A percentile compares a stretch with the other conserved stretches of the same genome.
phyloP scores from a whole-genome alignment of 1,140 invertebrate species.

The Phymorhynchus buccinoides region DNA sequence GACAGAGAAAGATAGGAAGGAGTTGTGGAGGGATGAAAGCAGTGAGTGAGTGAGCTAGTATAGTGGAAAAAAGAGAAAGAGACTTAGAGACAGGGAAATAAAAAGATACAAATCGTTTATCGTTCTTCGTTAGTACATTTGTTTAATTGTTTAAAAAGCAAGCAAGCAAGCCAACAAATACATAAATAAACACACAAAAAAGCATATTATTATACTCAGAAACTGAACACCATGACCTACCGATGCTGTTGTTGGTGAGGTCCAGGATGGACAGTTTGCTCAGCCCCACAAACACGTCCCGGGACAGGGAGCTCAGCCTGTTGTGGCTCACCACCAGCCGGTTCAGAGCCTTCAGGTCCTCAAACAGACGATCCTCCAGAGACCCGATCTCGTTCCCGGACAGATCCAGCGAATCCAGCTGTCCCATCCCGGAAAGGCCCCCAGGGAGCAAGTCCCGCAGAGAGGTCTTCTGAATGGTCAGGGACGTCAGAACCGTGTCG shows the following conservation, averaged over 20 bases:
- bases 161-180: background rate
- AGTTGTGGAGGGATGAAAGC: no score
- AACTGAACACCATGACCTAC: no score
- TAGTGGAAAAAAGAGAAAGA: no score
- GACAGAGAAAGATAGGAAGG: no score
- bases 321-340: constrained; percentile 46
- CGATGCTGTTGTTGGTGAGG: constrained; percentile 48
- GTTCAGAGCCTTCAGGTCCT: constrained; percentile 41
- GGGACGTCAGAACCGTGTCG: background rate
- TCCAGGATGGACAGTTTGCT: constrained; percentile 41
- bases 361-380: constrained; percentile 41
- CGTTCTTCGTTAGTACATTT: no score
- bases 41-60: no score
- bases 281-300: constrained; percentile 40
- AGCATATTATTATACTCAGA: no score
- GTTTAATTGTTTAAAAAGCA: constrained; percentile 33
- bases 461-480: background rate
- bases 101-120: no score
- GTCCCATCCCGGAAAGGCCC: background rate
- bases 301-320: constrained; percentile 29
- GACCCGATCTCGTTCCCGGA: constrained; percentile 45
- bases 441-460: background rate
- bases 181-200: background rate
- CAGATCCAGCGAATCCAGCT: constrained; percentile 44
- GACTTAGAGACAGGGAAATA: no score